A percentile compares a stretch with the other conserved stretches of the same genome.
phyloP scores from a whole-genome alignment of 2,797 vertebrate genomes.

The Thunnus albacares region DNA sequence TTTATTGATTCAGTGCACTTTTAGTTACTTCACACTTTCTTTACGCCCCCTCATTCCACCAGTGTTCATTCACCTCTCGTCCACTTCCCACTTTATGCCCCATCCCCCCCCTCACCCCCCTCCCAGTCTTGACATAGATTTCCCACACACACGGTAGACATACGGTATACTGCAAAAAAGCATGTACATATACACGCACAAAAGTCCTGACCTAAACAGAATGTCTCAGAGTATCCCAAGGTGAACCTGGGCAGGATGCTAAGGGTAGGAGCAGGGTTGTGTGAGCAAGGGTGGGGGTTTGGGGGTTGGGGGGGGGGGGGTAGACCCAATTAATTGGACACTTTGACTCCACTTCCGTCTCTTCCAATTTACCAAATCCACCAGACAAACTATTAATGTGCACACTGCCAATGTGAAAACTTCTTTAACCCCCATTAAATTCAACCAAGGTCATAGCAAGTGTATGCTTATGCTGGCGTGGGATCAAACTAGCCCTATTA shows the following conservation, averaged over 20 bases:
- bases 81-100: constrained; percentile 47
- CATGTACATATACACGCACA: not conserved
- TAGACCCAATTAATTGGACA: constrained; percentile 96
- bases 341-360: constrained; percentile 93
- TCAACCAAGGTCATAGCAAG: constrained; percentile 97
- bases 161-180: constrained; percentile 1
- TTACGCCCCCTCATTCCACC: constrained; percentile 66
- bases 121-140: constrained; percentile 36
- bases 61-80: constrained; percentile 64
- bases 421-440: constrained; percentile 99
- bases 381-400: constrained; percentile 97
- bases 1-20: constrained; percentile 69
- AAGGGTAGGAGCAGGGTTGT: constrained; percentile 27
- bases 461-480: constrained; percentile 96
- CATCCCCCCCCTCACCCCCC: not conserved
- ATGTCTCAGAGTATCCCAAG: constrained; percentile 49
- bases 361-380: constrained; percentile 96
- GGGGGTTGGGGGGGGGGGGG: constrained; percentile 68
- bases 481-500: constrained; percentile 98
- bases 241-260: constrained; percentile 60
- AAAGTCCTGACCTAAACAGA: constrained; percentile 41
- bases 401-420: constrained; percentile 94
- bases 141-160: constrained; percentile 25
- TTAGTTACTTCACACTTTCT: constrained; percentile 61
- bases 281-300: constrained; percentile 78